Evolutionary conservation across 2,888 invertebrate genomes (phyloP).

Genomic region (Leuctra nigra): DNA sequence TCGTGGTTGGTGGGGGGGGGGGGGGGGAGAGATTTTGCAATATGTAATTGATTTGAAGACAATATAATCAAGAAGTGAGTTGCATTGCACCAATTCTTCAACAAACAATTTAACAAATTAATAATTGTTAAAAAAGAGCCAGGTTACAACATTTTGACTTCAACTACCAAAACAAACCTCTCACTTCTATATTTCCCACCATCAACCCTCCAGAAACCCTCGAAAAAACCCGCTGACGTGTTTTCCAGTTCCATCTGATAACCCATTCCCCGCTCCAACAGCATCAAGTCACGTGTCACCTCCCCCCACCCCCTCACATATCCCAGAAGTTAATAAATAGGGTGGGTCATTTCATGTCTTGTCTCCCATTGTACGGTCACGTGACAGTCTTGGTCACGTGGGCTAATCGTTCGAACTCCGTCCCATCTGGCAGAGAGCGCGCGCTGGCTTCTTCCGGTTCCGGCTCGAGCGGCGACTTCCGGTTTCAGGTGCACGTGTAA

Average conservation of each 20-base stretch:
- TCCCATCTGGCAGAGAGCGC: neutral
- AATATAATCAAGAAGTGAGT: too few relatives aligned
- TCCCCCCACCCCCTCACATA: neutral
- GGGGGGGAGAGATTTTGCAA: too few relatives aligned
- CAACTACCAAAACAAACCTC: too few relatives aligned
- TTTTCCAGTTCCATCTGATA: neutral
- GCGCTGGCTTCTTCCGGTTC: neutral
- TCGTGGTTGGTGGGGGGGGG: too few relatives aligned
- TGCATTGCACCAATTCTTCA: too few relatives aligned
- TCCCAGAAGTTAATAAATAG: neutral
- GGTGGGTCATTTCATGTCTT: neutral
- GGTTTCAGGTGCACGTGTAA: conserved; percentile 17
- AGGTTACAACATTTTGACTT: too few relatives aligned
- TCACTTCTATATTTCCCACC: too few relatives aligned
- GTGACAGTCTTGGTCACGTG: neutral
- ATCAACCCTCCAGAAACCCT: too few relatives aligned
- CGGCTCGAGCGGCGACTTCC: neutral
- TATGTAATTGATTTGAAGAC: too few relatives aligned
- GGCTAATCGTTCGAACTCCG: neutral
- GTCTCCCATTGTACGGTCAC: neutral
- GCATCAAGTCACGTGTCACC: neutral
- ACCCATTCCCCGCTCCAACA: neutral
- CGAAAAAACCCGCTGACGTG: too few relatives aligned
- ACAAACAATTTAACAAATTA: too few relatives aligned
- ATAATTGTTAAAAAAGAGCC: too few relatives aligned